These are phyloP conservation scores for Rhincodon typus DNA, from an alignment of 2,797 vertebrate species.

Conservation along the genomic window DNA sequence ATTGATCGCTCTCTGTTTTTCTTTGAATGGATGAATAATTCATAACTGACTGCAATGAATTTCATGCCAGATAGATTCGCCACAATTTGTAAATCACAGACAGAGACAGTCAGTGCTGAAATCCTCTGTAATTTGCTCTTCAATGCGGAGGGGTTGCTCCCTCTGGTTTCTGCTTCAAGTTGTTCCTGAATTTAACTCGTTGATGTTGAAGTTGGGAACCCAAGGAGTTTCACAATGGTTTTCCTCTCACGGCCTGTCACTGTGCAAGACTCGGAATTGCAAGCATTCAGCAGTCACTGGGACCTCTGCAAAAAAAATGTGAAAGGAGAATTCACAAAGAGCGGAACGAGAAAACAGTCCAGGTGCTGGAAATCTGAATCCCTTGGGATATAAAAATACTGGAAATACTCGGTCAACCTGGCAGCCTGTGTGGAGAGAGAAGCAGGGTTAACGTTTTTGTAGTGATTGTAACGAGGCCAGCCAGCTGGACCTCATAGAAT, in stretches of 20 bases:
- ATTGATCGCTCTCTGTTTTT: not conserved
- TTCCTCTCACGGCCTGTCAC: not conserved
- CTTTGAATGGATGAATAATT: not conserved
- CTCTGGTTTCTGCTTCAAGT: not conserved
- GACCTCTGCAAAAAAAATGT: not conserved
- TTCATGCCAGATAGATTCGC: not conserved
- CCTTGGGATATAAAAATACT: not conserved
- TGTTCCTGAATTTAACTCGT: not conserved
- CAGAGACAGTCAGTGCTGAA: not conserved
- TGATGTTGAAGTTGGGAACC: not conserved
- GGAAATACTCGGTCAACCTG: not conserved
- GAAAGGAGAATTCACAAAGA: not conserved
- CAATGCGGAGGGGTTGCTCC: too few relatives aligned
- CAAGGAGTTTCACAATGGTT: not conserved
- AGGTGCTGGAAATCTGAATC: not conserved
- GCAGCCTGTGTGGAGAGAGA: not conserved
- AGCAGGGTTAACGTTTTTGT: not conserved
- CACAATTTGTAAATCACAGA: not conserved
- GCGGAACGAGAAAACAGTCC: not conserved
- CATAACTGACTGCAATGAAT: not conserved
- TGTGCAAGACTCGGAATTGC: not conserved
- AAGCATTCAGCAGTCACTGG: not conserved
- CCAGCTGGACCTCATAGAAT: too few relatives aligned
- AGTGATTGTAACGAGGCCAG: too few relatives aligned
- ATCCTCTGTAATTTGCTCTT: not conserved